Evolutionary conservation across 2,888 invertebrate genomes (phyloP).

Genomic region (Drosophila quasianomalipes): DNA sequence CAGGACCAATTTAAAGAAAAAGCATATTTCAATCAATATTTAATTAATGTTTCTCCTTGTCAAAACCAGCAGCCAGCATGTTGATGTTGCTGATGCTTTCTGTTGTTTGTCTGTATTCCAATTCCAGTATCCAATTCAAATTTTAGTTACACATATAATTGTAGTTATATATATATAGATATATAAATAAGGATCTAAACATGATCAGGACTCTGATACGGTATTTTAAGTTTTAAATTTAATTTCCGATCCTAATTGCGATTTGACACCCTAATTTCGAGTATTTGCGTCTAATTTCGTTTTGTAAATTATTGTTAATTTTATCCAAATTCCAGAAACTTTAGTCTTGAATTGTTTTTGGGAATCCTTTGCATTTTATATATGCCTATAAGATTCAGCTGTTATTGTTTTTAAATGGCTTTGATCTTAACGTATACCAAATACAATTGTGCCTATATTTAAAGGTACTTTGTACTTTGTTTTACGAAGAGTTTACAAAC

Average conservation of each 20-base stretch:
- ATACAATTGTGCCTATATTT: background rate
- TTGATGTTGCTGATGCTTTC: background rate
- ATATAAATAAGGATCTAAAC: background rate
- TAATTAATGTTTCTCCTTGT: background rate
- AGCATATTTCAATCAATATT: background rate
- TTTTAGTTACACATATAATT: background rate
- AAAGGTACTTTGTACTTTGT: too few relatives aligned
- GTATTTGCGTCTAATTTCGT: too few relatives aligned
- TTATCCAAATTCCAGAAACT: background rate
- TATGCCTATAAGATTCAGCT: background rate
- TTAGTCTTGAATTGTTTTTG: background rate
- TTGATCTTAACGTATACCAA: background rate
- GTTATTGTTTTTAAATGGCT: background rate
- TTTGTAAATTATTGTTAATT: background rate
- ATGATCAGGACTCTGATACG: background rate
- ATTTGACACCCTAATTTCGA: background rate
- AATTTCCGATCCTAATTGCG: background rate
- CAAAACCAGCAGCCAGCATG: background rate
- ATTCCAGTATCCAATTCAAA: too few relatives aligned
- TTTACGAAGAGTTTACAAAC: too few relatives aligned
- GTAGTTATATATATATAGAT: background rate
- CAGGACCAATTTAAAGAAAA: background rate
- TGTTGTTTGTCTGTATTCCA: background rate
- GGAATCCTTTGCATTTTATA: background rate
- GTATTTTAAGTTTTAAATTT: background rate